phyloP scores from a whole-genome alignment of 37 sponge, comb jelly and placozoan species.

The Agelas oroides region DNA sequence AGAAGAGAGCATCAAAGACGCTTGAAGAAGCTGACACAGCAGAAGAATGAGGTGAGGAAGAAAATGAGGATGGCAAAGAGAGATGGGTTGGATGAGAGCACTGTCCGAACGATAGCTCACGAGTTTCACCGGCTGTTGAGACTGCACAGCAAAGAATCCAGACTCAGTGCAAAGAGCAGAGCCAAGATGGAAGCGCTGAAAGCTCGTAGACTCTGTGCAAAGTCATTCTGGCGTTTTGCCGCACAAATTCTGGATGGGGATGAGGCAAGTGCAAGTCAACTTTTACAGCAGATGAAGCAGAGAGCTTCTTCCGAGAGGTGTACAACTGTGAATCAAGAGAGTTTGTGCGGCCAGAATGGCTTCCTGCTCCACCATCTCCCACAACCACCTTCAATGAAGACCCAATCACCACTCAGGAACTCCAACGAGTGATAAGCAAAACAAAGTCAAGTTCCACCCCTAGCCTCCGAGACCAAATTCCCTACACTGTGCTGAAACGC shows the following conservation, averaged over 20 bases:
- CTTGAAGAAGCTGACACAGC: not conserved
- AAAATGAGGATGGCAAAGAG: not conserved
- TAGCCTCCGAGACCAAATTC: constrained; percentile 2
- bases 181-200: not conserved
- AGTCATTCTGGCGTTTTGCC: not conserved
- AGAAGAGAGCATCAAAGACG: not conserved
- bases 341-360: not conserved
- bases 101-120: not conserved
- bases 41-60: not conserved
- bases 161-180: not conserved
- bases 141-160: constrained; percentile 1
- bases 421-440: not conserved
- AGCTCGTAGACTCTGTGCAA: not conserved
- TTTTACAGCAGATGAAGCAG: not conserved
- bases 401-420: not conserved
- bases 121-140: not conserved
- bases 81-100: not conserved
- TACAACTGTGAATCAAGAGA: not conserved
- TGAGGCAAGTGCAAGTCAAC: not conserved
- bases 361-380: not conserved
- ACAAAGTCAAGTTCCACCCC: not conserved
- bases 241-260: not conserved
- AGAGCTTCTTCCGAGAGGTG: not conserved
- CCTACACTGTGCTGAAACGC: constrained; percentile 18
- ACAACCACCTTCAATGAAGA: not conserved